Evolutionary conservation across 2,113 vertebrate species (phyloP), one percentile per base, ranked within the genome.

Genomic region (Albula glossodonta): DNA sequence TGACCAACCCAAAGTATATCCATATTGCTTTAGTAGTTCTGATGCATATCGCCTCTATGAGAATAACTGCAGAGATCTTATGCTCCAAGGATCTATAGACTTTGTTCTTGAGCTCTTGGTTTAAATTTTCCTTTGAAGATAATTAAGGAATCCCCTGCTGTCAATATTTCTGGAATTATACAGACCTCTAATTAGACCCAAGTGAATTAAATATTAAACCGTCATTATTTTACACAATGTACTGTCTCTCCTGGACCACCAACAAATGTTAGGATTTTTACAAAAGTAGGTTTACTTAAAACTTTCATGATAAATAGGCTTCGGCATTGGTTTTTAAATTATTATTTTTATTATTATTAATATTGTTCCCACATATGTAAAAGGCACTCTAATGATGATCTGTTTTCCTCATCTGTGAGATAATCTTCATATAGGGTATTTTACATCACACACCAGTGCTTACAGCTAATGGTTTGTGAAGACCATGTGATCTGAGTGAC

Each of bases 71-170:
- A 51, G 1, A 81, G 12, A 15, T 50, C 25, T 53, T 52, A 79
- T 22, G 48, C 41, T 81, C 56, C 63, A 66, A 49, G n/a, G 48
- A 50, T 86, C 50, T 81, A 86, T 51, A 86, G 17, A 63, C 17
- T 17, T 57, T 31, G 66, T 53, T 79, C 11, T 83, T 79, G 22
- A 53, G 79, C 49, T 83, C 51, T 50, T 83, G 51, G 52, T 85
- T 50, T 66, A 83, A 83, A 60, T 63, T 52, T 25, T 53, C 81
- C 78, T 86, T 51, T 78, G 31, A 74, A 86, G 63, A 82, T 85
- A 78, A 57, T 51, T 17, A 81, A 66, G 15, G 80, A 66, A 63
- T 86, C 48, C 57, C 80, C 41, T 81, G 51, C 25, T 51, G 13
- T 79, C 78, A 17, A 60, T 56, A 57, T 85, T 51, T 56, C 17